phyloP scores from a whole-genome alignment of 2,113 vertebrate genomes.

The Pteropus alecto region DNA sequence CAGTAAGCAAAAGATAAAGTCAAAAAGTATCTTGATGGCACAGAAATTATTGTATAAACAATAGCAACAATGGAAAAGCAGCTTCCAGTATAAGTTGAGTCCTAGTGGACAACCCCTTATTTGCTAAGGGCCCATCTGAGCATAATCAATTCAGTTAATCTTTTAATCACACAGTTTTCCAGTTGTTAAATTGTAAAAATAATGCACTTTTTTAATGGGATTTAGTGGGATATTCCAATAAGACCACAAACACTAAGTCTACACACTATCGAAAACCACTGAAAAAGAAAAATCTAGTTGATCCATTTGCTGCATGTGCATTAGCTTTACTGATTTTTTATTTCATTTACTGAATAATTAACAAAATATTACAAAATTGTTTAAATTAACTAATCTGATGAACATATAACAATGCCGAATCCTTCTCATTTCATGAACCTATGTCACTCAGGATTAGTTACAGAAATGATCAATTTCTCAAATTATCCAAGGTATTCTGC shows the following conservation, averaged over 20 bases:
- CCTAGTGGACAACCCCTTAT: background rate
- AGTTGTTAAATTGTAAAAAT: background rate
- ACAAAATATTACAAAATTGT: background rate
- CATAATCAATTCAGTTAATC: background rate
- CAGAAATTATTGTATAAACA: background rate
- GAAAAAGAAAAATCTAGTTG: background rate
- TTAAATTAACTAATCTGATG: background rate
- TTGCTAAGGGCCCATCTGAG: background rate
- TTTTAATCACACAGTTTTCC: background rate
- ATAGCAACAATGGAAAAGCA: background rate
- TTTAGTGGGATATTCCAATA: background rate
- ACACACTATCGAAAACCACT: background rate
- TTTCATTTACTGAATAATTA: background rate
- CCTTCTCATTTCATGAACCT: background rate
- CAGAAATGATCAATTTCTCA: background rate
- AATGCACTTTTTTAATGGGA: background rate
- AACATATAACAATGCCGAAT: background rate
- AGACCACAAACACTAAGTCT: background rate
- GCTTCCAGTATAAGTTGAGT: background rate
- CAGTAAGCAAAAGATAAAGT: background rate
- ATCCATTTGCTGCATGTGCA: background rate
- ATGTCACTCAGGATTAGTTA: background rate
- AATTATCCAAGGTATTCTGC: background rate
- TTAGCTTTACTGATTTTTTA: background rate
- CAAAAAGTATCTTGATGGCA: background rate